These are phyloP conservation scores for Fregata magnificens DNA, from an alignment of 2,113 vertebrate species.

Conservation along the genomic window DNA sequence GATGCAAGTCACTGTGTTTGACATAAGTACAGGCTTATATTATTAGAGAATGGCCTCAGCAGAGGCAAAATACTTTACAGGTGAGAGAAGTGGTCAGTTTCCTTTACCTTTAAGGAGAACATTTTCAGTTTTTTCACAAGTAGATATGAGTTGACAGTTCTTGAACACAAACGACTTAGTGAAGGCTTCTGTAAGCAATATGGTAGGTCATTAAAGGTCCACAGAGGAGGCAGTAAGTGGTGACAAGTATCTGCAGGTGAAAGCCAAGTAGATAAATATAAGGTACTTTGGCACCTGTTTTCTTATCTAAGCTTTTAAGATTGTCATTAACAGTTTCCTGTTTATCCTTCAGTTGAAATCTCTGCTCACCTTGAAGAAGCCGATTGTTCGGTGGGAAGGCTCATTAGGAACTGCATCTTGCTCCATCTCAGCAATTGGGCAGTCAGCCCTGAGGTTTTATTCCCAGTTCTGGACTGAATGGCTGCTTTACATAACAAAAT, in stretches of 20 bases:
- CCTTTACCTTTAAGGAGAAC: not conserved
- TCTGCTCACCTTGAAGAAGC: constrained; percentile 30
- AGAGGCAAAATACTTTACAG: not conserved
- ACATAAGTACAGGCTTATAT: not conserved
- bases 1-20: not conserved
- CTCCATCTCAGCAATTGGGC: not conserved
- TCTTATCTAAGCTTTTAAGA: constrained; percentile 60
- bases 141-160: not conserved
- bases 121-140: not conserved
- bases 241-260: constrained; percentile 30
- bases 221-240: not conserved
- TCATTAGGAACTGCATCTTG: not conserved
- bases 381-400: not conserved
- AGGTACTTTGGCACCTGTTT: constrained; percentile 56
- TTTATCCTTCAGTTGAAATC: constrained; percentile 40
- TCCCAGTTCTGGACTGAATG: not conserved
- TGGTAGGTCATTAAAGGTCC: not conserved
- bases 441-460: not conserved
- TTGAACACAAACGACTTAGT: not conserved
- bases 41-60: not conserved
- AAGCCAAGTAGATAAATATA: constrained; percentile 52
- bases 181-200: not conserved
- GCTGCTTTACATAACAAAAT: not conserved
- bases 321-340: constrained; percentile 50
- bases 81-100: not conserved